phyloP scores from a whole-genome alignment of 2,888 invertebrate genomes.

The Cantharis nigra region DNA sequence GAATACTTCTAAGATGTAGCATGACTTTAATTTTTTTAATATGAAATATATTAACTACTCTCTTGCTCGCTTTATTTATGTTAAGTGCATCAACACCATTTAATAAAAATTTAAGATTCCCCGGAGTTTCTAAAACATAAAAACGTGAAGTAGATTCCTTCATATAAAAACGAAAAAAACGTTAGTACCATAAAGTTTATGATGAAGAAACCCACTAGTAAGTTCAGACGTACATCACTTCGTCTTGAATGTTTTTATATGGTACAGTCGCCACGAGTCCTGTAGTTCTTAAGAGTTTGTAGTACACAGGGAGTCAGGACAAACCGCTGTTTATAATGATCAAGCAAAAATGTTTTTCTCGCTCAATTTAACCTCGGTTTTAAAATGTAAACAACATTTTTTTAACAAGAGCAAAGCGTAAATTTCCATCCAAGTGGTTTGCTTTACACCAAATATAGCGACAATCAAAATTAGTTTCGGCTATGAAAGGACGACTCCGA shows the following conservation, averaged over 20 bases:
- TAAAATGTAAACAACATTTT: neutral
- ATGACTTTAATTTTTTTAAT: neutral
- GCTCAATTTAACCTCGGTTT: neutral
- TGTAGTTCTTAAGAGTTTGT: conserved; percentile 2
- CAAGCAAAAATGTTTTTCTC: neutral
- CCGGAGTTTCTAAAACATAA: conserved; percentile 1
- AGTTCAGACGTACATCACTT: neutral
- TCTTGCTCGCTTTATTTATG: neutral
- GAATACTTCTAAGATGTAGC: neutral
- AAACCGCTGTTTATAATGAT: neutral
- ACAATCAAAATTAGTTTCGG: neutral
- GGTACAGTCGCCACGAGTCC: neutral
- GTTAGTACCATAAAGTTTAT: conserved; percentile 5
- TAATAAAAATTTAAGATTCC: conserved; percentile 3
- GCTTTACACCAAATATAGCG: neutral
- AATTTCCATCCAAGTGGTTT: neutral
- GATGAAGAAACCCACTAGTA: neutral
- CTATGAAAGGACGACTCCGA: neutral
- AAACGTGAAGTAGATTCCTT: neutral
- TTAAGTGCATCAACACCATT: conserved; percentile 2
- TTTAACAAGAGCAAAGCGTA: neutral
- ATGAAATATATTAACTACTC: neutral
- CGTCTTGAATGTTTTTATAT: conserved; percentile 3
- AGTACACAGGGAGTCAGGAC: neutral
- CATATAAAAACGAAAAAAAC: conserved; percentile 1